A percentile compares a stretch with the other conserved stretches of the same genome.
Conservation (phyloP, 2,888 invertebrate species). For the Priocnemis perturbator region DNA sequence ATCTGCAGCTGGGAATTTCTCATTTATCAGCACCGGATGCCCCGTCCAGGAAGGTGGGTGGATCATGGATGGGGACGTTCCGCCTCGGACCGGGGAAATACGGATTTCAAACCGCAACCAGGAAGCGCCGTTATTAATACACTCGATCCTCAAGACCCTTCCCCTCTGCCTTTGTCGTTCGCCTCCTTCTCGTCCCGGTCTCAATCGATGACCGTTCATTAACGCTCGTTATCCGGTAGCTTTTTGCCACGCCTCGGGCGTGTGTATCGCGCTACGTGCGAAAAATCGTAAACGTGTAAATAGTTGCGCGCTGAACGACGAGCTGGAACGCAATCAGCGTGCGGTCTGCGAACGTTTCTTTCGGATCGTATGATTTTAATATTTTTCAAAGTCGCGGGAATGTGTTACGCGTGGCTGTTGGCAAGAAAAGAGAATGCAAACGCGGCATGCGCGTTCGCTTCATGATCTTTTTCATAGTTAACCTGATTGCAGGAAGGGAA, state of each 20-base stretch:
- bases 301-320: neutral
- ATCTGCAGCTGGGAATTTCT: conserved; percentile 52
- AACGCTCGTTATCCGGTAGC: conserved; percentile 3
- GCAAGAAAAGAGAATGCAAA: no score
- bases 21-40: conserved; percentile 35
- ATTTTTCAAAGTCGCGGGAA: no score
- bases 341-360: neutral
- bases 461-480: no score
- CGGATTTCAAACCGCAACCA: conserved; percentile 34
- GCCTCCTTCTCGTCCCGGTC: no score
- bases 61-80: neutral
- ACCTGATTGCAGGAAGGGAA: no score
- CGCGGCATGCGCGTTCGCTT: no score
- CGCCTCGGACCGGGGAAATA: conserved; percentile 12
- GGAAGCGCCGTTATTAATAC: conserved; percentile 15
- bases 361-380: no score
- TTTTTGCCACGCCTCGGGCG: neutral
- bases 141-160: neutral
- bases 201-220: conserved; percentile 5
- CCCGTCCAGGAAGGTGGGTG: no score
- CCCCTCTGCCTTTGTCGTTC: neutral
- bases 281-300: no score
- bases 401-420: no score
- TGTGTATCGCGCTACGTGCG: neutral
- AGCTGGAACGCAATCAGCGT: conserved; percentile 1